Evolutionary conservation across 1,140 invertebrate species (phyloP), one percentile per base, ranked within the genome.

Genomic region (Drosophila sproati): DNA sequence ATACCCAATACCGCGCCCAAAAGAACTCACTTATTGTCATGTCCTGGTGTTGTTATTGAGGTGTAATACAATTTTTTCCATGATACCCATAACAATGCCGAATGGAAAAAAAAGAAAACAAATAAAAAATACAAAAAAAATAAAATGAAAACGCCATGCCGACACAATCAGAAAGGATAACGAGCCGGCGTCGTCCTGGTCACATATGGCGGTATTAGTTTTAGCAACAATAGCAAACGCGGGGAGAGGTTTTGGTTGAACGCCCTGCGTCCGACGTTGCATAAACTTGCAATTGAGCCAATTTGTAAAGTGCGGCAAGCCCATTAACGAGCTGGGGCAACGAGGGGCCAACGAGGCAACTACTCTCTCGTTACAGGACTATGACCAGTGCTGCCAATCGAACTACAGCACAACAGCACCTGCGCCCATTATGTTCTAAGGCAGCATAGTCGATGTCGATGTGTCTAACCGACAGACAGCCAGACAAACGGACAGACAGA

Each of bases 1-100:
- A 43, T 52, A 66, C 50, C 66, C 66, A 72, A 74, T 75, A 76
- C 54, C 63, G 41, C 66, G 74, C 57, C 70, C 61, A 64, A 70
- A 74, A 74, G 66, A 50, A 71, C 39, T 54, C 81, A 71, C 82
- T 71, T 80, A 78, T 80, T 77, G 71, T 76, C 90, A 78, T 91
- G 90, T 91, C 83, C 87, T 91, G 86, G 78, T 91, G 78, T 91
- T 91, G 86, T 91, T 91, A 91, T 91, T 91, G 81, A 92, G 91
- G 91, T 92, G 91, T 92, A 92, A 92, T 92, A 92, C 91, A 92
- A 92, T 92, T 92, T 92, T 80, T 91, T 79, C 86, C 82, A 89
- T 81, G 81, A 90, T 89, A 86, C 81, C 81, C 86, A 73, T 77
- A 85, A 85, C 83, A 88, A 81, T 77, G 78, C 66, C 51, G 28